Base-by-base conservation (phyloP, 2,797 vertebrate species). In the Oreortyx pictus region DNA sequence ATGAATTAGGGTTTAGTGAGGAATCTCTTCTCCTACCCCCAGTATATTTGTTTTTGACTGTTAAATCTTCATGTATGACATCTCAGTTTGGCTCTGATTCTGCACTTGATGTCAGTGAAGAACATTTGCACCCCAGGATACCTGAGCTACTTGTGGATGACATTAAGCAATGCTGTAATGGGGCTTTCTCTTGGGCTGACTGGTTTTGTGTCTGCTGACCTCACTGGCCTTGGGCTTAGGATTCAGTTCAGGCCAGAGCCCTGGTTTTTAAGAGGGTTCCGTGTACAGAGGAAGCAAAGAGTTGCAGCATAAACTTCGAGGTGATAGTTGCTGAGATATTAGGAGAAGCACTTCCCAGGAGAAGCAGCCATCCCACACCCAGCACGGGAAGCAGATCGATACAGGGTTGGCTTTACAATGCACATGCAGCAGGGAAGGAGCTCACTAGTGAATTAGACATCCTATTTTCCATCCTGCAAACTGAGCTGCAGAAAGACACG, bases 331-430 rank as follows among this genome's bases (percentile, higher is more conserved):
- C 39, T 59, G 60, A 46, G 18, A 17, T n/a, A n/a, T 16, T 4
- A 33, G 11, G 25, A n/a, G 31, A 57, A 70, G 37, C 46, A 27
- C 9, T 24, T 75, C 14, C 33, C 9, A 3, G 7, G 72, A 23
- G 16, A 33, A 29, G 54, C 70, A 44, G 18, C 49, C 35, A 35
- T 24, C 31, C 4, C 2, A 4, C 27, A 3, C 5, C 17, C 60
- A 47, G 29, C 8, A 25, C 43, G 57, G 14, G 25, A 41, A 44
- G 56, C 0, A 1, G 37, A 1, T 33, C 29, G 50, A 6, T 29
- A 9, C 16, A 41, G 41, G 8, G 6, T 5, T 60, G 46, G 20
- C 11, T 0, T 66, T 71, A 19, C 81, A 89, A 70, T 71, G 3
- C 37, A 60, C 22, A 52, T 50, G 33, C 24, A 33, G 33, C 23